Evolutionary conservation across 1,140 invertebrate genomes (phyloP), one percentile per base, ranked within the genome.

Genomic region (Acromyrmex charruanus): DNA sequence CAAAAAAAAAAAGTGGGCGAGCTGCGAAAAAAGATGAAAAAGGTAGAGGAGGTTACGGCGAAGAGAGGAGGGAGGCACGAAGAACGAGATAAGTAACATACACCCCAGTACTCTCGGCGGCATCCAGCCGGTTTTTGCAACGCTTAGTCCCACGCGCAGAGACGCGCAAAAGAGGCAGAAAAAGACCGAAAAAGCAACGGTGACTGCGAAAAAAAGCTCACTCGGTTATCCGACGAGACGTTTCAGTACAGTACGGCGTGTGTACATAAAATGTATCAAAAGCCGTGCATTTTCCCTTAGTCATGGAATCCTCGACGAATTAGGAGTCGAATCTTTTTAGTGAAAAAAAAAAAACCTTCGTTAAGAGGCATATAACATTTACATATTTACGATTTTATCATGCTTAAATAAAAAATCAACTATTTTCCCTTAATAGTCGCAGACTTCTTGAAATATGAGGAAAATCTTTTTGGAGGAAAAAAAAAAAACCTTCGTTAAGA

Each of bases 221-320:
- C 59, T 68, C 58, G 72, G 59, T 85, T 89, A 89, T 89, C 88
- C 58, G 55, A 84, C 69, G 72, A 86, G 81, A 88, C 88, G 74
- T 84, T 87, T 71, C 69, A 25, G 53, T 39, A 21, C 53, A 44
- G 39, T 59, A 44, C 35, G 81, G 79, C 79, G 82, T 49, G 10
- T 85, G 82, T 81, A 71, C 88, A 89, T 69, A 86, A 86, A 69
- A 88, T 89, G 85, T 75, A 86, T 89, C 82, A 82, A 82, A 82
- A 84, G 80, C 55, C 53, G 18, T 25, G 80, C 25, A 58, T 49
- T 51, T 68, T n/a, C n/a, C 49, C 21, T 49, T n/a, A 63, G 75
- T 77, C 39, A n/a, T 31, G 16, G 55, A 55, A 58, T 31, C 12
- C 7, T 31, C 44, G 12, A 35, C 59, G 25, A 79, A 66, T 66